Evolutionary conservation across 2,888 invertebrate genomes (phyloP).

Genomic region (Drosophila lutescens): DNA sequence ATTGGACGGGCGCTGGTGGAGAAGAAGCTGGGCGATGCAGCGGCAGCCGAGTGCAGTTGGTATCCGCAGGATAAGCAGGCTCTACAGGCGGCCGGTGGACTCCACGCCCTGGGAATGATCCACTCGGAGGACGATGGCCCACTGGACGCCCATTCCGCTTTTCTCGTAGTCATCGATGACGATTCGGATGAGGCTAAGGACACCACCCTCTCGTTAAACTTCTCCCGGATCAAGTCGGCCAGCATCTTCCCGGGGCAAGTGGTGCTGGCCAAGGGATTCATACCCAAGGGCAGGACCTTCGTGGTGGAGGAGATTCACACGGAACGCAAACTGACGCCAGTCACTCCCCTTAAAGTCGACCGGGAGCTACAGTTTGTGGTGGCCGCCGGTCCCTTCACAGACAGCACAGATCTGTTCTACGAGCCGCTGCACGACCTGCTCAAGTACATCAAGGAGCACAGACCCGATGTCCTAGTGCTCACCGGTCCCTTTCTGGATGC

Average conservation of each 20-base stretch:
- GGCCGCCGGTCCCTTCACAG: conserved; percentile 93
- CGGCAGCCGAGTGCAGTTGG: conserved; percentile 77
- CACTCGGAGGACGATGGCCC: conserved; percentile 90
- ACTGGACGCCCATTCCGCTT: conserved; percentile 88
- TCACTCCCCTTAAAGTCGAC: conserved; percentile 84
- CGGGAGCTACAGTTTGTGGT: conserved; percentile 89
- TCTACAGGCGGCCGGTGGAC: conserved; percentile 74
- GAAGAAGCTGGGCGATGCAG: conserved; percentile 76
- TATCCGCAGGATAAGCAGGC: conserved; percentile 80
- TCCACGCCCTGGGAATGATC: conserved; percentile 88
- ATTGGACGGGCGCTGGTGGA: conserved; percentile 81
- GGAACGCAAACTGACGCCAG: conserved; percentile 85
- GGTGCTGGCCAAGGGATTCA: conserved; percentile 90
- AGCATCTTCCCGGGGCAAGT: conserved; percentile 84
- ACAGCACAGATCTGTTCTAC: conserved; percentile 90
- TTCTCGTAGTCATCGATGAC: conserved; percentile 88
- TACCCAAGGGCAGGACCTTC: conserved; percentile 89
- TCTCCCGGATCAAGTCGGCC: conserved; percentile 84
- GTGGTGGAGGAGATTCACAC: conserved; percentile 88
- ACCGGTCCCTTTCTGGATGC: conserved; percentile 94
- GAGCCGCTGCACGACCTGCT: conserved; percentile 93
- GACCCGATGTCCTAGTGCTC: conserved; percentile 92
- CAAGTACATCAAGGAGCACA: conserved; percentile 87
- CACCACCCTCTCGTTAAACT: conserved; percentile 85
- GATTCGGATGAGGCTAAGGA: conserved; percentile 85